These are phyloP conservation scores for Ariolimax columbianus DNA, from an alignment of 2,888 invertebrate species.

Conservation along the genomic window DNA sequence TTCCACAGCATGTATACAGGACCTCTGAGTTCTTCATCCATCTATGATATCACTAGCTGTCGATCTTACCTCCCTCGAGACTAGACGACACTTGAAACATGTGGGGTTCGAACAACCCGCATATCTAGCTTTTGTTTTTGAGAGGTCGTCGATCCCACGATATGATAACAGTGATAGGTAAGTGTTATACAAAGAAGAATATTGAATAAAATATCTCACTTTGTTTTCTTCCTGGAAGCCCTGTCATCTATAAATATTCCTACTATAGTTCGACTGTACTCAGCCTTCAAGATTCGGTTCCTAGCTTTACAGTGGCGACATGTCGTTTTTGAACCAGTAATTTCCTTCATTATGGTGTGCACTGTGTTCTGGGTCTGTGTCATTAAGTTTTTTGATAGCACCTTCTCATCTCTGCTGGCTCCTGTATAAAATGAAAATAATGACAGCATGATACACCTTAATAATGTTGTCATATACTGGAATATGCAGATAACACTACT, in stretches of 20 bases:
- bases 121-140: no score
- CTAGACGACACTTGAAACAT: no score
- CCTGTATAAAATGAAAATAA: slow-evolving; percentile 1
- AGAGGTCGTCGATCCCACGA: no score
- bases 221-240: not conserved
- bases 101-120: no score
- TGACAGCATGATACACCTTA: not conserved
- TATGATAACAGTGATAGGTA: no score
- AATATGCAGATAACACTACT: no score
- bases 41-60: no score
- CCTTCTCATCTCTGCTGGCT: slow-evolving; percentile 17
- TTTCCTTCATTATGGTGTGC: not conserved
- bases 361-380: slow-evolving; percentile 35
- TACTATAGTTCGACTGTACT: slow-evolving; percentile 41
- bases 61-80: no score
- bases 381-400: slow-evolving; percentile 32
- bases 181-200: no score
- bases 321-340: slow-evolving; percentile 1
- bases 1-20: no score
- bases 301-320: slow-evolving; percentile 40
- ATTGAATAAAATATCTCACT: slow-evolving; percentile 20
- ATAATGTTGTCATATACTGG: no score
- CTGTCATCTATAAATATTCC: slow-evolving; percentile 32
- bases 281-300: slow-evolving; percentile 40
- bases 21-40: no score